These are phyloP conservation scores for Rhynchopsitta pachyrhyncha DNA, from an alignment of 2,113 vertebrate species.

Conservation along the genomic window DNA sequence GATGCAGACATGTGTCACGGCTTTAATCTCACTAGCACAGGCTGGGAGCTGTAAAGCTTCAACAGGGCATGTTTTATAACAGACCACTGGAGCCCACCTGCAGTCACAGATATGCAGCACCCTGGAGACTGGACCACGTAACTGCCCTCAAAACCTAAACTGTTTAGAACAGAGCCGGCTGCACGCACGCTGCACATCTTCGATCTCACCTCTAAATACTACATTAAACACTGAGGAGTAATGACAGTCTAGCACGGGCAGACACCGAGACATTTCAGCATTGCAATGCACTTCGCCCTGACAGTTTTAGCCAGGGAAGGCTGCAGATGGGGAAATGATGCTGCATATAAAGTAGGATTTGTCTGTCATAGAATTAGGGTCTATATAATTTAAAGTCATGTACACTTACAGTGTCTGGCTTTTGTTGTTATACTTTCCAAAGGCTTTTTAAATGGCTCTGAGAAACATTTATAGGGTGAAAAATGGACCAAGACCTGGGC, in stretches of 20 bases:
- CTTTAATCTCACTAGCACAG: background rate
- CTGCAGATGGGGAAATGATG: background rate
- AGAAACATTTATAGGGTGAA: background rate
- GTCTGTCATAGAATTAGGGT: background rate
- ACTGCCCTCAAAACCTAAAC: background rate
- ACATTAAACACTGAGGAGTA: background rate
- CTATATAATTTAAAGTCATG: background rate
- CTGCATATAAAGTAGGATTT: background rate
- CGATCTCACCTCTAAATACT: background rate
- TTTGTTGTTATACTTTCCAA: background rate
- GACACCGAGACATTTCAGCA: background rate
- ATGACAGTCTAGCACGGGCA: background rate
- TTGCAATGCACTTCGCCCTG: background rate
- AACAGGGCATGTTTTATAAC: background rate
- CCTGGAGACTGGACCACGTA: background rate
- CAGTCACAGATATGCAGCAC: background rate
- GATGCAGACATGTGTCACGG: background rate
- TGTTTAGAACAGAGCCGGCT: background rate
- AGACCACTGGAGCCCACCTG: background rate
- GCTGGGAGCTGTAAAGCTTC: background rate
- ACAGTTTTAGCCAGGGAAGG: background rate
- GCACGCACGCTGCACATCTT: background rate
- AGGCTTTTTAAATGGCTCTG: background rate
- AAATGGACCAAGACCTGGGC: background rate
- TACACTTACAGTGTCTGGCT: background rate